Percentiles rank a stretch among this genome's conserved stretches.
Conservation (phyloP, 2,797 vertebrate species). For the Sebastes variabilis region DNA sequence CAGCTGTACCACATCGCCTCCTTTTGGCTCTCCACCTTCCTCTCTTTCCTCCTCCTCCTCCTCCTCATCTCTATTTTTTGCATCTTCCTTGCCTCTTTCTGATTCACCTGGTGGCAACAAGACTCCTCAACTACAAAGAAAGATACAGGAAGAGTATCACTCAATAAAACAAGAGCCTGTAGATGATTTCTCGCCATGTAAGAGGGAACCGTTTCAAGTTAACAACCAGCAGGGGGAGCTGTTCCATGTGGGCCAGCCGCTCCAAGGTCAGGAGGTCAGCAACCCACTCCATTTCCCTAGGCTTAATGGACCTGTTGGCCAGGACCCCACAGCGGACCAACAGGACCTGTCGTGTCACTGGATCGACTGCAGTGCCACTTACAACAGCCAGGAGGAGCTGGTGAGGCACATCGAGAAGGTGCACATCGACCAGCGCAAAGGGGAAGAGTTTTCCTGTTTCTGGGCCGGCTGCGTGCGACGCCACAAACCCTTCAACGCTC, state of each 20-base stretch:
- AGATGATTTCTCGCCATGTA: slow-evolving; percentile 83
- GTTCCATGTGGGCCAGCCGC: slow-evolving; percentile 76
- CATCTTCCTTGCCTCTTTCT: slow-evolving; percentile 51
- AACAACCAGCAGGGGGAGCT: slow-evolving; percentile 78
- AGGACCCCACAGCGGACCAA: slow-evolving; percentile 55
- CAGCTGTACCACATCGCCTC: slow-evolving; percentile 71
- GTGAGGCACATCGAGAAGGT: slow-evolving; percentile 97
- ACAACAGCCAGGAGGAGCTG: slow-evolving; percentile 92
- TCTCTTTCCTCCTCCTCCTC: slow-evolving; percentile 80
- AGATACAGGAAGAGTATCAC: slow-evolving; percentile 71
- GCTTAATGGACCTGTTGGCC: slow-evolving; percentile 25
- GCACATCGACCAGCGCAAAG: slow-evolving; percentile 96
- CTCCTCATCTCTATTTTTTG: slow-evolving; percentile 50
- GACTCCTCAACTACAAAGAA: slow-evolving; percentile 70
- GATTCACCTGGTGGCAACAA: slow-evolving; percentile 36
- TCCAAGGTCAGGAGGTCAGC: slow-evolving; percentile 68
- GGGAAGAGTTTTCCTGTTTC: slow-evolving; percentile 97
- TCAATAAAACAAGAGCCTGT: slow-evolving; percentile 89
- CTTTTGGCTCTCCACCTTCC: slow-evolving; percentile 71
- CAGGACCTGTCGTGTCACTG: slow-evolving; percentile 88
- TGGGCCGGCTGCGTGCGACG: slow-evolving; percentile 93
- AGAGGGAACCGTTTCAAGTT: slow-evolving; percentile 75
- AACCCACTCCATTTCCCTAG: slow-evolving; percentile 54
- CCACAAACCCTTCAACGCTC: slow-evolving; percentile 96
- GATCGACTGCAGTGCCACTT: slow-evolving; percentile 92